Percentiles rank a stretch among this genome's conserved stretches.
These are phyloP conservation scores for Margarornis squamiger DNA, from an alignment of 2,797 vertebrate species.

Conservation along the genomic window DNA sequence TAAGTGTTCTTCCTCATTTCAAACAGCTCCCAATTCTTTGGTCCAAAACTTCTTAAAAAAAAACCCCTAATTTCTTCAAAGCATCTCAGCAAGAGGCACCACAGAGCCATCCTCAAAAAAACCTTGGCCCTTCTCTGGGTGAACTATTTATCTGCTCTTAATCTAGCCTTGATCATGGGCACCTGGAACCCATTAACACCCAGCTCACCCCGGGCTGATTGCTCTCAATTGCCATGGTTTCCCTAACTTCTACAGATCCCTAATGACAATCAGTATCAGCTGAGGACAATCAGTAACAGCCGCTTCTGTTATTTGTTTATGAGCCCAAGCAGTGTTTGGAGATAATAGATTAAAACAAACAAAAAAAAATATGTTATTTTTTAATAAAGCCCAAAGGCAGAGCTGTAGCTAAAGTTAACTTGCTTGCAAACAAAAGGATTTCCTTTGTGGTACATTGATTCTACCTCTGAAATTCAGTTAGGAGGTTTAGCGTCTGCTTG, in stretches of 20 bases:
- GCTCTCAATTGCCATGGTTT: background rate
- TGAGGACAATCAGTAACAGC: background rate
- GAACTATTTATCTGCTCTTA: background rate
- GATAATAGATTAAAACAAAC: background rate
- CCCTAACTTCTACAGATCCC: background rate
- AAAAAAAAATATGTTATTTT: background rate
- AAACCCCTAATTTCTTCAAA: background rate
- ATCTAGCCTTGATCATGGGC: background rate
- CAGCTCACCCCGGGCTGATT: background rate
- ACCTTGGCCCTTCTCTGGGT: fast-evolving
- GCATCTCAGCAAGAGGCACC: fast-evolving
- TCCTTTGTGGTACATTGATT: background rate
- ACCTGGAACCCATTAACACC: background rate
- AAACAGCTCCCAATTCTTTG: background rate
- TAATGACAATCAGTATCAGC: background rate
- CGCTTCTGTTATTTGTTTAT: background rate
- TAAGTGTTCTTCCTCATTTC: background rate
- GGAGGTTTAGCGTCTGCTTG: conserved; percentile 43
- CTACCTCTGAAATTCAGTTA: conserved; percentile 36
- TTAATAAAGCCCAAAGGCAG: background rate
- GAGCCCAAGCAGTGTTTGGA: background rate
- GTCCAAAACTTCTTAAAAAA: background rate
- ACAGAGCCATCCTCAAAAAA: fast-evolving
- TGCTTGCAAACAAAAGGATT: conserved; percentile 27
- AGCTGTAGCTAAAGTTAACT: background rate